Evolutionary conservation across 2,888 invertebrate species (phyloP).

Genomic region (Drosophila differens): DNA sequence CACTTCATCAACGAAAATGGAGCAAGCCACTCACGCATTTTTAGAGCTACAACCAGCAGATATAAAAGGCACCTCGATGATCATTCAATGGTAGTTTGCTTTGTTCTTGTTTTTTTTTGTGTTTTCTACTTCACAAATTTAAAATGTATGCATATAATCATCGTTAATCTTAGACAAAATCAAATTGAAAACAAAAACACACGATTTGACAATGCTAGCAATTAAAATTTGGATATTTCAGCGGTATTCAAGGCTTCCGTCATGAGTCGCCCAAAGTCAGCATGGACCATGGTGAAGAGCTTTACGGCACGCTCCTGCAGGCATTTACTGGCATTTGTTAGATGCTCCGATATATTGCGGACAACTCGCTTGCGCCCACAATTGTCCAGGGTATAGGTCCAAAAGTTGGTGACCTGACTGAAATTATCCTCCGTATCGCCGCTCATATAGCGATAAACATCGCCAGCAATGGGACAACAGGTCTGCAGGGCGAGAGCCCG

Average conservation of each 20-base stretch:
- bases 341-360: slow-evolving; percentile 91
- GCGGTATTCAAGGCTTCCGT: slow-evolving; percentile 87
- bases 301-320: slow-evolving; percentile 94
- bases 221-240: slow-evolving; percentile 68
- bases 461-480: slow-evolving; percentile 89
- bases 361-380: slow-evolving; percentile 90
- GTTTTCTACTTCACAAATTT: neutral
- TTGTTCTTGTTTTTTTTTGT: neutral
- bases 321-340: slow-evolving; percentile 92
- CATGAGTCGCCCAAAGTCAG: slow-evolving; percentile 91
- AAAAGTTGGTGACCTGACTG: slow-evolving; percentile 93
- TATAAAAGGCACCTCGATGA: neutral
- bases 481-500: slow-evolving; percentile 87
- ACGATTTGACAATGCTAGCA: neutral
- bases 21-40: neutral
- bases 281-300: slow-evolving; percentile 92
- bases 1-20: neutral
- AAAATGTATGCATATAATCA: neutral
- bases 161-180: neutral
- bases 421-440: slow-evolving; percentile 95
- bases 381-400: slow-evolving; percentile 91
- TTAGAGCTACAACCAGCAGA: neutral
- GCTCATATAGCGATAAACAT: slow-evolving; percentile 92
- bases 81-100: neutral
- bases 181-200: neutral